These are phyloP conservation scores for Myotis lucifugus DNA, from an alignment of 2,113 vertebrate genomes.

Conservation along the genomic window DNA sequence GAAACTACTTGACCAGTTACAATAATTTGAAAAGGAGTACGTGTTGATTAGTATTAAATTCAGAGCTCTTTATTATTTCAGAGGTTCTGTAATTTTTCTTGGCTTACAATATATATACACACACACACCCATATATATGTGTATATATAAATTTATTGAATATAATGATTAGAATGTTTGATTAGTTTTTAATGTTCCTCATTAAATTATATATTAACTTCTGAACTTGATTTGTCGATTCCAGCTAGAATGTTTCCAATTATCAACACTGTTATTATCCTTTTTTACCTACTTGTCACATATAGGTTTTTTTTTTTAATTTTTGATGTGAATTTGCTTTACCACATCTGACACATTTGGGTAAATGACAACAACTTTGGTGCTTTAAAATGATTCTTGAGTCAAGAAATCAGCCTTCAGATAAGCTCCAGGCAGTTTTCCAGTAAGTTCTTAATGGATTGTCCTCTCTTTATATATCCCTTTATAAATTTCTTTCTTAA, in stretches of 20 bases:
- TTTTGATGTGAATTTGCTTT: constrained; percentile 37
- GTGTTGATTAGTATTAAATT: not conserved
- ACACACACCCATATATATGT: not conserved
- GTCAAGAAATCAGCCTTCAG: constrained; percentile 78
- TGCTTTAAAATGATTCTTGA: constrained; percentile 74
- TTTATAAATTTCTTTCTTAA: not conserved
- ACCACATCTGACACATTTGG: constrained; percentile 28
- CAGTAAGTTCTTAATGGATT: constrained; percentile 82
- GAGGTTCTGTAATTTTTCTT: constrained; percentile 36
- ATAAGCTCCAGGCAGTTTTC: constrained; percentile 81
- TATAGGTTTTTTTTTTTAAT: constrained; percentile 65
- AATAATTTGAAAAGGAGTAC: constrained; percentile 17
- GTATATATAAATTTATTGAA: not conserved
- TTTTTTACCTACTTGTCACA: constrained; percentile 63
- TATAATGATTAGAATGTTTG: constrained; percentile 47
- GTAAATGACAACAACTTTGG: constrained; percentile 62
- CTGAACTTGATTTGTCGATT: constrained; percentile 43
- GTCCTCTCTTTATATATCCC: not conserved
- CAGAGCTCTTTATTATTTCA: not conserved
- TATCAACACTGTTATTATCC: constrained; percentile 29
- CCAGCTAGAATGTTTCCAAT: constrained; percentile 43
- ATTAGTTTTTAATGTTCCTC: constrained; percentile 2
- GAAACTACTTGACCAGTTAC: constrained; percentile 30
- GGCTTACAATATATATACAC: not conserved
- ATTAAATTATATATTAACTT: constrained; percentile 50